A percentile compares a stretch with the other conserved stretches of the same genome.
Conservation (phyloP, 1,140 invertebrate genomes). For the Oryctes rhinoceros region DNA sequence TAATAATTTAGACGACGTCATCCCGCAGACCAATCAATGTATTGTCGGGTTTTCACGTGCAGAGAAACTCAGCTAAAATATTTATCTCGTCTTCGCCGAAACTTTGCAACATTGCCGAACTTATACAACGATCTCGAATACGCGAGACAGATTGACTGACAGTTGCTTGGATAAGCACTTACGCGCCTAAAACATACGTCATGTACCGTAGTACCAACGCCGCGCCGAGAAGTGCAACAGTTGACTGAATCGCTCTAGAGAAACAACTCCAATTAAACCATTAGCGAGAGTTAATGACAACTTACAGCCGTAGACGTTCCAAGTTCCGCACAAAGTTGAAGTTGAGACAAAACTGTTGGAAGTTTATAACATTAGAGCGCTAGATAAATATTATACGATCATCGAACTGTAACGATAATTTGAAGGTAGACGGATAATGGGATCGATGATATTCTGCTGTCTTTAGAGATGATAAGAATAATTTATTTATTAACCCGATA, state of each 20-base stretch:
- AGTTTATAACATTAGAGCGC: too few relatives aligned
- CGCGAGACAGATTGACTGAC: conserved; percentile 37
- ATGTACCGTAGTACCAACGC: conserved; percentile 8
- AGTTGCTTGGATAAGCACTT: conserved; percentile 41
- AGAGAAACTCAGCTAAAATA: conserved; percentile 5
- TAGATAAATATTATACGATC: too few relatives aligned
- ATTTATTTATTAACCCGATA: too few relatives aligned
- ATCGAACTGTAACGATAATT: too few relatives aligned
- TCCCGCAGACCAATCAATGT: background rate
- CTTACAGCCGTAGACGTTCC: background rate
- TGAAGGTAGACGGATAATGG: too few relatives aligned
- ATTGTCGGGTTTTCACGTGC: background rate
- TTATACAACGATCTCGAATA: background rate
- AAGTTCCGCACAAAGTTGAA: background rate
- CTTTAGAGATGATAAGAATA: too few relatives aligned
- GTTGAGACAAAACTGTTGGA: background rate
- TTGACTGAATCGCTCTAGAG: conserved; percentile 13
- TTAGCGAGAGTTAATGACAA: conserved; percentile 19
- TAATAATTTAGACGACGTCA: background rate
- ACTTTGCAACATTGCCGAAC: conserved; percentile 26
- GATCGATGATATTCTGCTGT: too few relatives aligned
- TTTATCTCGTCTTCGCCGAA: conserved; percentile 8
- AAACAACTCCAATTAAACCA: conserved; percentile 16
- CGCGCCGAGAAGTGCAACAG: conserved; percentile 18
- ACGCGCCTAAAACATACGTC: conserved; percentile 15